Evolutionary conservation across 2,888 invertebrate genomes (phyloP).

Genomic region (Acleris cristana): DNA sequence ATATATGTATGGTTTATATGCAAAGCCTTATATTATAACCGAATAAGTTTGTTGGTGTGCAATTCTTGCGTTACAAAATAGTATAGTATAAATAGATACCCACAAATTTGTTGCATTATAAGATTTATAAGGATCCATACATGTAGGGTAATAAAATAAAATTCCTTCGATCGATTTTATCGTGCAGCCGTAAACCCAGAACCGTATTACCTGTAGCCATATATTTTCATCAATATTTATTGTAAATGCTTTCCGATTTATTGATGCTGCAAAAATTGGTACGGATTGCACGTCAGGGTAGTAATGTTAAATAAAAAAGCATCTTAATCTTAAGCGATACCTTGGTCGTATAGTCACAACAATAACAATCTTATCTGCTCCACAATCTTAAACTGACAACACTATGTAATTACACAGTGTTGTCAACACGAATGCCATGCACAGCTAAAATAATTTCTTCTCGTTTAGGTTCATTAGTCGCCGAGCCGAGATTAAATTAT

Average conservation of each 20-base stretch:
- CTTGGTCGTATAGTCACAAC: too few relatives aligned
- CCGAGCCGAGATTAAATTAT: constrained; percentile 1
- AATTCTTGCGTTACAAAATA: neutral
- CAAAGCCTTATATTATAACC: too few relatives aligned
- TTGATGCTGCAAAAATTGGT: neutral
- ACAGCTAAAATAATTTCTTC: constrained; percentile 17
- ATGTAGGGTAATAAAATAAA: constrained; percentile 20
- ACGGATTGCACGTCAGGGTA: too few relatives aligned
- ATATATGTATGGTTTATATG: too few relatives aligned
- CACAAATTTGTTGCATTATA: too few relatives aligned
- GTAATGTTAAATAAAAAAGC: neutral
- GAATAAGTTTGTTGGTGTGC: too few relatives aligned
- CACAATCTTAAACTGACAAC: too few relatives aligned
- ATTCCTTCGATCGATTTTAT: constrained; percentile 32
- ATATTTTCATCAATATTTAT: constrained; percentile 31
- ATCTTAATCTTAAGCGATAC: too few relatives aligned
- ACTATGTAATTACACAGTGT: too few relatives aligned
- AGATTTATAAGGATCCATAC: neutral
- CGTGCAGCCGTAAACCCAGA: constrained; percentile 24
- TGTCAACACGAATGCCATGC: too few relatives aligned
- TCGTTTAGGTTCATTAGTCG: constrained; percentile 29
- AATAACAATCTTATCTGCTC: too few relatives aligned
- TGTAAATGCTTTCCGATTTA: constrained; percentile 16
- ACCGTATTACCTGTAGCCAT: constrained; percentile 29
- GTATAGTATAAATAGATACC: neutral